phyloP scores from a whole-genome alignment of 2,113 vertebrate genomes.

The Cottus gobio region DNA sequence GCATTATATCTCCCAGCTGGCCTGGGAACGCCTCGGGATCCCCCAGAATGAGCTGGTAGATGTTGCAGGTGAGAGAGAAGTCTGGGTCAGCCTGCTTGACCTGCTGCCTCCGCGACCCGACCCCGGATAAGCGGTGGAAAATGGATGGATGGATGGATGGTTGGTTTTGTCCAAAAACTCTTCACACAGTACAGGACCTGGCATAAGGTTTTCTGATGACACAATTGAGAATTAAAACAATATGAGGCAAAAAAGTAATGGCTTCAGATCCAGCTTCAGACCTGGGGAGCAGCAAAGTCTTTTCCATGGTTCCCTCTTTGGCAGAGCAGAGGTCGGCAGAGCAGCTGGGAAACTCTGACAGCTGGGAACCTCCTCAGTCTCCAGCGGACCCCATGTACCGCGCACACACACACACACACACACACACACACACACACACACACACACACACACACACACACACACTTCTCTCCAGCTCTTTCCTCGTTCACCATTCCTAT shows the following conservation, averaged over 20 bases:
- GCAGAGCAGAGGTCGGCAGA: conserved; percentile 54
- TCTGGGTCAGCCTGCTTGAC: too few species aligned
- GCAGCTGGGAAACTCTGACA: conserved; percentile 77
- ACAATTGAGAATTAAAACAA: conserved; percentile 14
- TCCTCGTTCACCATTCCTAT: conserved; percentile 32
- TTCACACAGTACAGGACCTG: not conserved
- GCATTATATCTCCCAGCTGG: too few species aligned
- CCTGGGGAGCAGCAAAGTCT: conserved; percentile 38
- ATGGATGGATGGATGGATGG: too few species aligned
- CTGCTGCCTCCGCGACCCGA: too few species aligned
- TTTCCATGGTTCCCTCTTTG: conserved; percentile 63
- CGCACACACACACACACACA: too few species aligned
- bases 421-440: not conserved
- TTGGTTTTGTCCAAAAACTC: conserved; percentile 16
- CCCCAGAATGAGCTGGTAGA: too few species aligned
- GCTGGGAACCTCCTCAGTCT: conserved; percentile 76
- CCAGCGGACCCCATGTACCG: conserved; percentile 77
- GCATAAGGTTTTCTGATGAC: not conserved
- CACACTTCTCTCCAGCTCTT: conserved; percentile 18
- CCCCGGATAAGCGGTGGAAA: too few species aligned
- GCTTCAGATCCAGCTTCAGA: conserved; percentile 25
- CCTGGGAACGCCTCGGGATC: too few species aligned
- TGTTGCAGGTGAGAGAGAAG: too few species aligned
- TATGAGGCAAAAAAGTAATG: conserved; percentile 37
- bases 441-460: not conserved